Evolutionary conservation across 1,140 invertebrate genomes (phyloP), one percentile per base, ranked within the genome.

Genomic region (Brachionus paranguensis): DNA sequence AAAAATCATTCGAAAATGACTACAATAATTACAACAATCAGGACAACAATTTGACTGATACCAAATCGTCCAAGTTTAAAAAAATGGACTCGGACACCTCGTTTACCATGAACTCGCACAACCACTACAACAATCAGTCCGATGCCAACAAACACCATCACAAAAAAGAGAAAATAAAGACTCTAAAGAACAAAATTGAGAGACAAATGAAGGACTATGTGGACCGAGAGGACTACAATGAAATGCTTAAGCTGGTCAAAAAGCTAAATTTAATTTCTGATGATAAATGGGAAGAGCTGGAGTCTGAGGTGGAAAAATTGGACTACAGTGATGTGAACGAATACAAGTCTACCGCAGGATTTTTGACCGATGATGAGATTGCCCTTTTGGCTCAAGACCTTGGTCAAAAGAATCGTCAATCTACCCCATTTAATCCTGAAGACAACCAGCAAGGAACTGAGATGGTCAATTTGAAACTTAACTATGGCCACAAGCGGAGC

Each of bases 121-220:
- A 74, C 45, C 33, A 43, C 37, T 43, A 74, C 33, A 74, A 43
- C 41, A 74, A 74, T 5, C 33, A 74, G 17, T 43, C 33, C 17
- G 37, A 45, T 11, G 41, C 4, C 12, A 74, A 45, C 33, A 72
- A 55, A 20, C 53, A 60, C 20, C 47, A 79, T n/a, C 43, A 33
- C 37, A 68, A 81, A 64, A 47, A 20, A 24, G 78, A 81, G n/a
- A 60, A 68, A 60, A 81, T 81, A 64, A 81, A 81, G 33, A 81
- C 53, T n/a, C 27, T 81, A 1, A 81, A 68, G 33, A 47, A 47
- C n/a, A 60, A 81, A 68, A 81, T 81, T 64, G 78, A 81, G 27
- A 37, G 33, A 20, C 78, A 81, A 81, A 81, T 81, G 78, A 81
- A 81, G 33, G 78, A 60, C 53, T 81, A 81, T 64, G 78, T 81